Conservation (phyloP, 1,140 invertebrate species). For the Akabosia matsudoensis region DNA sequence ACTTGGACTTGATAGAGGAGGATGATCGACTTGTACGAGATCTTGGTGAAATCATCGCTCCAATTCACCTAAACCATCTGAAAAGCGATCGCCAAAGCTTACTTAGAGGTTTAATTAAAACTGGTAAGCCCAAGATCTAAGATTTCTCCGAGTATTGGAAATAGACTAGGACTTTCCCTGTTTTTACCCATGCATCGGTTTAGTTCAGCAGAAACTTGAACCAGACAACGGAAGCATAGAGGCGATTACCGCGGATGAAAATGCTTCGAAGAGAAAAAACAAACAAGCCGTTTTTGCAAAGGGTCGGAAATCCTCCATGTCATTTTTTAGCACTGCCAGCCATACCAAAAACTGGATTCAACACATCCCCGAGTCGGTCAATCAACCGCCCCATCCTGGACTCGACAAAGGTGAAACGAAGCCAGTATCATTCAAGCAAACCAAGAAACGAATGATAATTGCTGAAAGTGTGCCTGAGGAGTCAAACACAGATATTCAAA, state of each 20-base stretch:
- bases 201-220: too few relatives aligned
- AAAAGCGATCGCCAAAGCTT: neutral
- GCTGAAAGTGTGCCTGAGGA: neutral
- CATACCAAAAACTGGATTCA: neutral
- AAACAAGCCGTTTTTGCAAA: neutral
- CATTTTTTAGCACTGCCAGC: neutral
- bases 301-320: neutral
- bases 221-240: too few relatives aligned
- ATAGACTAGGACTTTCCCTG: too few relatives aligned
- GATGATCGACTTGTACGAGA: slow-evolving; percentile 10
- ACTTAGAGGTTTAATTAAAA: neutral
- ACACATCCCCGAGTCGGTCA: neutral
- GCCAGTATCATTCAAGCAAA: neutral
- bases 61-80: neutral
- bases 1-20: neutral
- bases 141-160: too few relatives aligned
- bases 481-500: slow-evolving; percentile 8
- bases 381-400: neutral
- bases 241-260: neutral
- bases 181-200: too few relatives aligned
- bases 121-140: neutral
- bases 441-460: neutral
- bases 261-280: neutral
- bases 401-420: neutral
- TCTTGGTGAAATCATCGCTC: slow-evolving; percentile 10